Conservation (phyloP, 1,140 invertebrate species). For the Metopolophium dirhodum region DNA sequence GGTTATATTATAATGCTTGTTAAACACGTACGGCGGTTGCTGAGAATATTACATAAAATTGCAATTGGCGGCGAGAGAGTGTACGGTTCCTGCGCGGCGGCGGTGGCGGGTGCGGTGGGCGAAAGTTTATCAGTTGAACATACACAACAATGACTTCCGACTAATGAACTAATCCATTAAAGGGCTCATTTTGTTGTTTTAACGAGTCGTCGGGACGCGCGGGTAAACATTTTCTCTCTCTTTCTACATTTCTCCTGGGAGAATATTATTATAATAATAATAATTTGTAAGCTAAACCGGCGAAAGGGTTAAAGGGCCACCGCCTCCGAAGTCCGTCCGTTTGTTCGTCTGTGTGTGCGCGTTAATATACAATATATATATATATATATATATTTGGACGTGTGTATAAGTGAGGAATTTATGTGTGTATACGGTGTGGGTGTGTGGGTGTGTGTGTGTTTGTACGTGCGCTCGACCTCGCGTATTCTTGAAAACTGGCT, state of each 20-base stretch:
- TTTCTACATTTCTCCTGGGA: conserved; percentile 39
- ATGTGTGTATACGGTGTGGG: background rate
- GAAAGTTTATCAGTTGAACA: conserved; percentile 56
- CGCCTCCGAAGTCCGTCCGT: conserved; percentile 5
- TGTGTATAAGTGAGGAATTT: background rate
- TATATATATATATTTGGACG: background rate
- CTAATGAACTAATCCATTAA: conserved; percentile 57
- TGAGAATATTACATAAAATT: conserved; percentile 12
- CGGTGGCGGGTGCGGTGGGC: background rate
- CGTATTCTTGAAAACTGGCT: conserved; percentile 18
- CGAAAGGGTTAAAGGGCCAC: conserved; percentile 45
- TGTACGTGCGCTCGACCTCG: background rate
- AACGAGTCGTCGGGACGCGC: conserved; percentile 43
- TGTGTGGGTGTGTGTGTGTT: background rate
- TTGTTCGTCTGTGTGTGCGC: background rate
- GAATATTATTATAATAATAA: conserved; percentile 26
- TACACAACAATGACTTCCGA: conserved; percentile 55
- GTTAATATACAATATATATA: background rate
- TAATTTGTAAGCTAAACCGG: conserved; percentile 47
- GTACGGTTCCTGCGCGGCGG: background rate
- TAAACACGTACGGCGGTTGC: conserved; percentile 40
- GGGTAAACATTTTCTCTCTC: conserved; percentile 52
- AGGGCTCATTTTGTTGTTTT: conserved; percentile 57
- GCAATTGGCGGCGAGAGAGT: conserved; percentile 10
- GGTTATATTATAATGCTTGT: conserved; percentile 1